Conservation (phyloP, 92 coral and sea anemone genomes). For the Epizoanthus fatuus region DNA sequence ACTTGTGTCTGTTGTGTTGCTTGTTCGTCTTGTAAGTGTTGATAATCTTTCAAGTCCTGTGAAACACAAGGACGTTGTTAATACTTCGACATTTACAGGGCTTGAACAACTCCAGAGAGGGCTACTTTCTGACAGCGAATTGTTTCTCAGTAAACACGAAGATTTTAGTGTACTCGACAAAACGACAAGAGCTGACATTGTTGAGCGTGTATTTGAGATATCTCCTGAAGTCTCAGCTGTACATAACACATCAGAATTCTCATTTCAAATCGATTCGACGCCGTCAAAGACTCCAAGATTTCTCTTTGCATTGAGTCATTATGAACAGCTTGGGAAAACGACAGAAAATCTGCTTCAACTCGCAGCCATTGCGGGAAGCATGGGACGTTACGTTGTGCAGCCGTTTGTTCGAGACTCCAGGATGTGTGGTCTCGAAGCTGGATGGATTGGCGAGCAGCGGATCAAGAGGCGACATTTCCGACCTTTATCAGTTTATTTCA, state of each 20-base stretch:
- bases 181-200: conserved; percentile 25
- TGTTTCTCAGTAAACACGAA: neutral
- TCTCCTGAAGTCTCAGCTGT: conserved; percentile 40
- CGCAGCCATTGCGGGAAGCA: conserved; percentile 82
- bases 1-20: conserved; percentile 8
- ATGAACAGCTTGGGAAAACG: conserved; percentile 96
- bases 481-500: conserved; percentile 88
- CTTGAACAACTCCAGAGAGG: conserved; percentile 45
- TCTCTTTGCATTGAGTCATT: conserved; percentile 91
- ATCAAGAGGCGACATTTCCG: conserved; percentile 82
- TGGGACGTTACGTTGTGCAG: conserved; percentile 82
- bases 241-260: conserved; percentile 53
- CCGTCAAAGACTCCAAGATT: conserved; percentile 55
- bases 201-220: conserved; percentile 65
- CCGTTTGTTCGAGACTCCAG: conserved; percentile 98
- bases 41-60: conserved; percentile 1
- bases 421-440: conserved; percentile 95
- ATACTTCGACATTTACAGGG: neutral
- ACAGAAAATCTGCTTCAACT: conserved; percentile 95
- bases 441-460: conserved; percentile 88
- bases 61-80: neutral
- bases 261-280: conserved; percentile 46
- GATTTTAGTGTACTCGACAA: conserved; percentile 26
- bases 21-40: conserved; percentile 20
- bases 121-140: conserved; percentile 14